Evolutionary conservation across 53 echinoderm and acorn worm genomes (phyloP).

Genomic region (Glandiceps talaboti): DNA sequence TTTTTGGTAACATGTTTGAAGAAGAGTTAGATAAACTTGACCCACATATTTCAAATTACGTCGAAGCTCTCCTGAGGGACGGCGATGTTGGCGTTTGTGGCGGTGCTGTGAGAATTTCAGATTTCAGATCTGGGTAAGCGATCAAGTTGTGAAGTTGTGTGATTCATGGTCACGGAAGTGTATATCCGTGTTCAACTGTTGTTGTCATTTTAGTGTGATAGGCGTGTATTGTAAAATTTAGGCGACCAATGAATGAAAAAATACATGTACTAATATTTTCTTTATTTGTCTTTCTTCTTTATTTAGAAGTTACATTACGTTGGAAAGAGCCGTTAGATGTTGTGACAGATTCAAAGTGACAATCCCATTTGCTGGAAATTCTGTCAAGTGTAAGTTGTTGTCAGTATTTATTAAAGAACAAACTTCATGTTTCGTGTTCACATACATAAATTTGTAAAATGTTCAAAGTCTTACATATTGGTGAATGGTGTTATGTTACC

Average conservation of each 20-base stretch:
- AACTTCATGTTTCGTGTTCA: too few species aligned
- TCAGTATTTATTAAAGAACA: background rate
- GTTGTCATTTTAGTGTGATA: too few species aligned
- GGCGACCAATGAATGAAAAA: too few species aligned
- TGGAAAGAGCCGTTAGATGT: conserved; percentile 20
- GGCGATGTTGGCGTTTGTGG: conserved; percentile 49
- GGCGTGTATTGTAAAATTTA: too few species aligned
- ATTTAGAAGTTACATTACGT: conserved; percentile 28
- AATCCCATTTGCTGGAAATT: conserved; percentile 81
- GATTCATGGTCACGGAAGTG: too few species aligned
- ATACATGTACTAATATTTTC: too few species aligned
- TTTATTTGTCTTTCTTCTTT: too few species aligned
- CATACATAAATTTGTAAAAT: too few species aligned
- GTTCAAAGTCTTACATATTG: too few species aligned
- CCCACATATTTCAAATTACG: conserved; percentile 36
- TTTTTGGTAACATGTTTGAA: conserved; percentile 10
- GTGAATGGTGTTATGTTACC: too few species aligned
- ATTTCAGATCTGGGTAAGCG: conserved; percentile 53
- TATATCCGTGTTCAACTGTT: too few species aligned
- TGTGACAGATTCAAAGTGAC: conserved; percentile 77
- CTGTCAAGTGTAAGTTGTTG: conserved; percentile 64
- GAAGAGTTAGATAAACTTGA: conserved; percentile 27
- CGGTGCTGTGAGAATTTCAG: conserved; percentile 33
- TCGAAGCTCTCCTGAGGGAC: conserved; percentile 34
- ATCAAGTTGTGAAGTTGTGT: too few species aligned